phyloP scores from a whole-genome alignment of 2,797 vertebrate genomes.

The Sternarchorhynchus goeldii region DNA sequence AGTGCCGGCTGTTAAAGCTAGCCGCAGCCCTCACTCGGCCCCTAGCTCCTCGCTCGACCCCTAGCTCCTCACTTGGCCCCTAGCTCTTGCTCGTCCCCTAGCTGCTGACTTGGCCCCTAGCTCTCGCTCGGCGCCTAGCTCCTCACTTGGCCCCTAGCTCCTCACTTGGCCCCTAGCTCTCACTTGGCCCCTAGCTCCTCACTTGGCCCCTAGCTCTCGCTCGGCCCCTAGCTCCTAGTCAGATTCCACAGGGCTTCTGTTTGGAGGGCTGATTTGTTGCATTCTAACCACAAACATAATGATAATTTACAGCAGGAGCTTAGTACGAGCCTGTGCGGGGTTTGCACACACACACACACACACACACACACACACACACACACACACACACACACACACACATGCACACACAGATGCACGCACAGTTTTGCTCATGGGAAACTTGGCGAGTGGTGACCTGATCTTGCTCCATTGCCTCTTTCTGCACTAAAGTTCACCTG shows the following conservation, averaged over 20 bases:
- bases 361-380: neutral
- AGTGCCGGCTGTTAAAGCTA: conserved; percentile 30
- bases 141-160: conserved; percentile 10
- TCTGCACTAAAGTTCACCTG: conserved; percentile 37
- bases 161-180: conserved; percentile 27
- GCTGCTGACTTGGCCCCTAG: neutral
- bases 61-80: conserved; percentile 25
- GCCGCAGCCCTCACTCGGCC: neutral
- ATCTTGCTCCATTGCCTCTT: conserved; percentile 38
- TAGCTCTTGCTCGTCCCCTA: neutral
- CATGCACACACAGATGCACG: neutral
- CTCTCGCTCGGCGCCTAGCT: no score
- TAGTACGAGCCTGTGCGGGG: conserved; percentile 35
- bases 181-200: neutral
- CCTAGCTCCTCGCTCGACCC: neutral
- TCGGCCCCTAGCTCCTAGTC: conserved; percentile 17
- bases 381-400: neutral
- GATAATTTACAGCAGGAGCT: conserved; percentile 44
- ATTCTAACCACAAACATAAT: conserved; percentile 27
- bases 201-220: neutral
- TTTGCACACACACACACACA: conserved; percentile 6
- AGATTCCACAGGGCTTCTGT: conserved; percentile 38
- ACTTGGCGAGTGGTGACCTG: conserved; percentile 43
- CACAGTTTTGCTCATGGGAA: conserved; percentile 26
- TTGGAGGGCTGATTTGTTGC: conserved; percentile 39